phyloP scores from a whole-genome alignment of 2,113 vertebrate species.

The Corydoras maculifer region DNA sequence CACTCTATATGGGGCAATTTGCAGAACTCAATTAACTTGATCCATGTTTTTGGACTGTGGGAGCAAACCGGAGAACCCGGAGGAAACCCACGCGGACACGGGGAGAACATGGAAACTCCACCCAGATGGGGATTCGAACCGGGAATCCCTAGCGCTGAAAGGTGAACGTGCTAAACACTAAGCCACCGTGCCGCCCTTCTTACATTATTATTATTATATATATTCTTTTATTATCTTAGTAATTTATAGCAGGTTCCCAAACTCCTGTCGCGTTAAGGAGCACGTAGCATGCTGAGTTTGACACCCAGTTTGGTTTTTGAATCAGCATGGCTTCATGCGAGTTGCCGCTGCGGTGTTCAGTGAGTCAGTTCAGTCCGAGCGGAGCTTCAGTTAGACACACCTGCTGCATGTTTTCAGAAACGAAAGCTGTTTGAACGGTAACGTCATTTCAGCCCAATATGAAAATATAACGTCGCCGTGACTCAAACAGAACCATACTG shows the following conservation, averaged over 20 bases:
- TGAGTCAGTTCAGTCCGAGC: neutral
- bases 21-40: too few relatives aligned
- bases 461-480: neutral
- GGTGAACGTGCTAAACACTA: too few relatives aligned
- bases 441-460: conserved; percentile 11
- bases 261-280: neutral
- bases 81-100: too few relatives aligned
- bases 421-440: neutral
- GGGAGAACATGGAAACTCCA: too few relatives aligned
- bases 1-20: too few relatives aligned
- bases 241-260: neutral
- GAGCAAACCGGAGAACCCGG: too few relatives aligned
- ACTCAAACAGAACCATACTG: conserved; percentile 15
- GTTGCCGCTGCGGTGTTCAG: neutral
- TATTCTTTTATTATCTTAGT: too few relatives aligned
- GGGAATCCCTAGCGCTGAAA: too few relatives aligned
- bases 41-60: too few relatives aligned
- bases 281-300: neutral
- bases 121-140: too few relatives aligned
- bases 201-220: too few relatives aligned
- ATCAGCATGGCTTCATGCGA: neutral
- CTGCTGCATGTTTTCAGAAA: conserved; percentile 5
- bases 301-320: neutral
- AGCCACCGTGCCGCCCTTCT: too few relatives aligned
- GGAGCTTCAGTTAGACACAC: neutral